phyloP scores from a whole-genome alignment of 2,888 invertebrate species.

The Idaea biselata region DNA sequence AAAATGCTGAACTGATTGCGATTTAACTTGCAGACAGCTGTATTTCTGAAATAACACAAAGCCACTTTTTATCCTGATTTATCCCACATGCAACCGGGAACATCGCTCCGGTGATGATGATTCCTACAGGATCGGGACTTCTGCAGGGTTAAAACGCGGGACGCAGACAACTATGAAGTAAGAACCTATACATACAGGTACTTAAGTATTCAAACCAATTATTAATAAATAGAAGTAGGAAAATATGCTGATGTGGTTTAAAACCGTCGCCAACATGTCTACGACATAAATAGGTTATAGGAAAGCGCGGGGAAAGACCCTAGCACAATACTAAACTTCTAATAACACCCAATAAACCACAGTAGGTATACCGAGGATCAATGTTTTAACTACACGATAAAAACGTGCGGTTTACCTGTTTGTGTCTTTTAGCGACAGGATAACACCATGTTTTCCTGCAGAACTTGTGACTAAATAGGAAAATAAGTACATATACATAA shows the following conservation, averaged over 20 bases:
- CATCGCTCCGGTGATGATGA: too few species aligned
- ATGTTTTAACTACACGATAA: neutral
- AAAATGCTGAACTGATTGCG: neutral
- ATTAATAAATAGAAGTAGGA: neutral
- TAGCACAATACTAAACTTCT: neutral
- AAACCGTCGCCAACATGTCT: neutral
- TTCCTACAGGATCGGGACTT: too few species aligned
- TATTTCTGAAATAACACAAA: neutral
- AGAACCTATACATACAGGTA: too few species aligned
- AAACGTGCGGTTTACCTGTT: slow-evolving; percentile 65
- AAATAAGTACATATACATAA: slow-evolving; percentile 13
- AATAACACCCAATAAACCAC: neutral
- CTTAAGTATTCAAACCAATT: too few species aligned
- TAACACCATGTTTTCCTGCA: slow-evolving; percentile 38
- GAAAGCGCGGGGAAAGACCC: neutral
- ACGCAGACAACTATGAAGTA: too few species aligned
- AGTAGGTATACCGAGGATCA: neutral
- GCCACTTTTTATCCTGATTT: neutral
- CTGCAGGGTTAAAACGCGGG: too few species aligned
- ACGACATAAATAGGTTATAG: neutral
- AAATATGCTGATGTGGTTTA: neutral
- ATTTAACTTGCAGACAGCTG: neutral
- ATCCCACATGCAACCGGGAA: too few species aligned
- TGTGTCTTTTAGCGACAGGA: slow-evolving; percentile 35
- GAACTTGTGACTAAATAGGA: slow-evolving; percentile 37